Conservation (phyloP, 2,113 vertebrate species). For the Sebastes schlegelii region DNA sequence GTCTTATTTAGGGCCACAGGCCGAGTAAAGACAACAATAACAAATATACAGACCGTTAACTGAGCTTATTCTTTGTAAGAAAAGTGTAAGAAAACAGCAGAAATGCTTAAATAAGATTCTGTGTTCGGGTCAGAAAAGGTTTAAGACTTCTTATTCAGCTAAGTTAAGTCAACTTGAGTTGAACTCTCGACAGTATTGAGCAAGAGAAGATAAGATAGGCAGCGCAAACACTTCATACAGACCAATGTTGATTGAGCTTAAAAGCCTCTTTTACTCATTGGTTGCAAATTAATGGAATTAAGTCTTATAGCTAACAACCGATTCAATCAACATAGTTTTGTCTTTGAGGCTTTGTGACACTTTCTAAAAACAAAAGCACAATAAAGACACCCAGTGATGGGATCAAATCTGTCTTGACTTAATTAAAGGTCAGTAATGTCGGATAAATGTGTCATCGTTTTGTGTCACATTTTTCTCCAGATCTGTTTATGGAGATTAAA, state of each 20-base stretch:
- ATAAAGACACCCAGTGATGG: background rate
- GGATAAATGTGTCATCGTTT: background rate
- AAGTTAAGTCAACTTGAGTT: conserved; percentile 2
- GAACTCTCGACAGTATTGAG: conserved; percentile 35
- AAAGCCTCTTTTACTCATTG: conserved; percentile 1
- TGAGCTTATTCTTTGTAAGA: background rate
- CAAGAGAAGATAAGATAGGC: conserved; percentile 50
- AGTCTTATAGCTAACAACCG: background rate
- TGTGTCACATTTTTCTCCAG: background rate
- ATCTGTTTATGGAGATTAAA: background rate
- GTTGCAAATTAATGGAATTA: background rate
- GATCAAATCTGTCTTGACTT: conserved; percentile 1
- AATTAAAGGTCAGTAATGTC: conserved; percentile 12
- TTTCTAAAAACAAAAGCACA: conserved; percentile 5
- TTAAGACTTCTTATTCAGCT: background rate
- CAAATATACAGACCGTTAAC: background rate
- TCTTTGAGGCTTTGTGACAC: background rate
- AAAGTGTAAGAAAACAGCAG: background rate
- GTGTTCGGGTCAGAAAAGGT: background rate
- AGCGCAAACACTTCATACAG: background rate
- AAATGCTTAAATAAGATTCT: background rate
- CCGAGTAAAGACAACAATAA: background rate
- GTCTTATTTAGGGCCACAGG: background rate
- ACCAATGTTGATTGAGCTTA: background rate
- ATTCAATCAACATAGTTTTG: background rate